Base-by-base conservation (phyloP, 1,140 invertebrate species). In the Apis florea region DNA sequence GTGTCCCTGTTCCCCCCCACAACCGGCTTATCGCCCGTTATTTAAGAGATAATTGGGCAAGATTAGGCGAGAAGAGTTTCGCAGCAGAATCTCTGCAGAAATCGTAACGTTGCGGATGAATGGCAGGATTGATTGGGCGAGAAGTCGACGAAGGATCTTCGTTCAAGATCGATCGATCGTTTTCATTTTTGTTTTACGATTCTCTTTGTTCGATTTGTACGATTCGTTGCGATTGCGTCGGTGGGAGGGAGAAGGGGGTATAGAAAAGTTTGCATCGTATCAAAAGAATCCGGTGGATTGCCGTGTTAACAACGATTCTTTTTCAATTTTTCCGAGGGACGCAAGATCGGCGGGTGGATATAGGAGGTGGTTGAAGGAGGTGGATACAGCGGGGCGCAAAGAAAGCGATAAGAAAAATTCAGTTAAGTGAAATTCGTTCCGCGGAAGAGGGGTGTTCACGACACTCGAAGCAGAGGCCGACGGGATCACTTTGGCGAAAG, bases 321-420 rank as follows among this genome's bases (percentile, higher is more conserved):
- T 11, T 8, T 21, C 19, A 58, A 72, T 72, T 58, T n/a, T 72
- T 31, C 31, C 24, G 19, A 56, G 12, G 17, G 17, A 56, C 51
- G 51, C 51, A 53, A 1, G 61, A n/a, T 3, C 2, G 31, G 15
- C 17, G 15, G 13, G 26, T 11, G 61, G 17, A 17, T 31, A 17
- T 1, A 3, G 21, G 4, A n/a, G 58, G 21, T 5, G 61, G 2
- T 13, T 54, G 13, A 1, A 24, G 64, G 12, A 47, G 19, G 19
- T 31, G n/a, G 59, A 58, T 21, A n/a, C 15, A 17, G 17, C 17
- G 47, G 11, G 21, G 4, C 21, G 51, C 6, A 51, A 31, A 31
- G 31, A 63, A 51, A 17, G 71, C 59, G 84, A 86, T 86, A 83
- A 86, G 66, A 76, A 86, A 85, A 86, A 86, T 82, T 77, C 80